Conservation (phyloP, 2,888 invertebrate genomes). For the Tridacna crocea region DNA sequence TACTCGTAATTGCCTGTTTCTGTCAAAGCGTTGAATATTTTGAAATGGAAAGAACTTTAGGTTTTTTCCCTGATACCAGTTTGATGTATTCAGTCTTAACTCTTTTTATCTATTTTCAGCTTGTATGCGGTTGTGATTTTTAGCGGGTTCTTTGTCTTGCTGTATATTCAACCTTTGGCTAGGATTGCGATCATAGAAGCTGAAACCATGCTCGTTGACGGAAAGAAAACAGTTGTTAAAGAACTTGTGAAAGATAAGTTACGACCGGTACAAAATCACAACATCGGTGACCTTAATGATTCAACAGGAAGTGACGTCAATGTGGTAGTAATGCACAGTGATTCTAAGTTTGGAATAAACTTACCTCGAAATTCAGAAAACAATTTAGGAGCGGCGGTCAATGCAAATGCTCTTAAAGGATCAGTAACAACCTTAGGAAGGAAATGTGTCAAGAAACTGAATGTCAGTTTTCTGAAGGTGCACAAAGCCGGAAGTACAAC, state of each 20-base stretch:
- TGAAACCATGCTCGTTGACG: neutral
- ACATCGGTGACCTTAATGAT: neutral
- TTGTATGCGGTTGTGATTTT: constrained; percentile 1
- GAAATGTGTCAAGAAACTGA: constrained; percentile 38
- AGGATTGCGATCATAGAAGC: neutral
- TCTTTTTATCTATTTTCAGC: constrained; percentile 12
- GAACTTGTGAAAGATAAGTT: neutral
- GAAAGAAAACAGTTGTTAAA: neutral
- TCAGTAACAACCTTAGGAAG: neutral
- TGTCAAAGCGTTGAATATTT: no score
- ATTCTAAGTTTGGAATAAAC: neutral
- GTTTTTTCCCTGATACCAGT: no score
- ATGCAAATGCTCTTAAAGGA: no score
- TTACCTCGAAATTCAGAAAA: neutral
- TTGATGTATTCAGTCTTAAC: no score
- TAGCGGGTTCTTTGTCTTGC: constrained; percentile 4
- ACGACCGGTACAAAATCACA: neutral
- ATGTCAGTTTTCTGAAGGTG: constrained; percentile 72
- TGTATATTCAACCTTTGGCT: constrained; percentile 15
- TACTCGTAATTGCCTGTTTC: no score
- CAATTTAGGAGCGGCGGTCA: neutral
- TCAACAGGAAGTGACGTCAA: neutral
- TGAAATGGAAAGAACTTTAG: no score
- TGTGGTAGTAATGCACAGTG: neutral
- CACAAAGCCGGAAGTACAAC: constrained; percentile 79